Conservation (phyloP, 2,888 invertebrate species). For the Syrista parreyssii region DNA sequence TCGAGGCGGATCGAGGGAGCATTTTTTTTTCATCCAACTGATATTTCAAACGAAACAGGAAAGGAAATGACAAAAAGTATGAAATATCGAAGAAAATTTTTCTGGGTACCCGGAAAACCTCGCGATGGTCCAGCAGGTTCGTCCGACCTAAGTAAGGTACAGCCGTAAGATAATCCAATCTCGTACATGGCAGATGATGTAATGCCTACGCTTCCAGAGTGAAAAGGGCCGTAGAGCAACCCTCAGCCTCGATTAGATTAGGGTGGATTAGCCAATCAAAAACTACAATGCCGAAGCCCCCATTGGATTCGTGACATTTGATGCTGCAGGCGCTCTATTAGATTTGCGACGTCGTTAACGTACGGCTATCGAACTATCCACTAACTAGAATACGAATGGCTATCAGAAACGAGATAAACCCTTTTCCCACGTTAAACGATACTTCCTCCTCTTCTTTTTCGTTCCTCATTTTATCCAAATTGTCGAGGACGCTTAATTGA, state of each 20-base stretch:
- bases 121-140: not conserved
- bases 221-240: conserved; percentile 29
- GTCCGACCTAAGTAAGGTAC: not conserved
- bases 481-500: not conserved
- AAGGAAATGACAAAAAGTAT: not conserved
- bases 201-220: conserved; percentile 13
- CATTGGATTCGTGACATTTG: conserved; percentile 58
- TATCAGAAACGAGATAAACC: not conserved
- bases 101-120: not conserved
- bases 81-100: not conserved
- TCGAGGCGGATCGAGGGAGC: not conserved
- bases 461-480: not conserved
- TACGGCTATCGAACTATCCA: conserved; percentile 31
- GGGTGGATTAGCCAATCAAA: conserved; percentile 66
- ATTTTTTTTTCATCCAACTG: not conserved
- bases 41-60: not conserved
- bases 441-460: not conserved
- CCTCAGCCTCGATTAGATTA: conserved; percentile 60
- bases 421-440: not conserved
- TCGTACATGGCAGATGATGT: conserved; percentile 8
- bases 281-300: conserved; percentile 59
- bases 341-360: conserved; percentile 62
- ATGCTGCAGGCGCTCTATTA: conserved; percentile 63
- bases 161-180: conserved; percentile 11
- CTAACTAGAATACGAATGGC: not conserved